These are phyloP conservation scores for Osmerus eperlanus DNA, from an alignment of 2,113 vertebrate genomes.

Conservation along the genomic window DNA sequence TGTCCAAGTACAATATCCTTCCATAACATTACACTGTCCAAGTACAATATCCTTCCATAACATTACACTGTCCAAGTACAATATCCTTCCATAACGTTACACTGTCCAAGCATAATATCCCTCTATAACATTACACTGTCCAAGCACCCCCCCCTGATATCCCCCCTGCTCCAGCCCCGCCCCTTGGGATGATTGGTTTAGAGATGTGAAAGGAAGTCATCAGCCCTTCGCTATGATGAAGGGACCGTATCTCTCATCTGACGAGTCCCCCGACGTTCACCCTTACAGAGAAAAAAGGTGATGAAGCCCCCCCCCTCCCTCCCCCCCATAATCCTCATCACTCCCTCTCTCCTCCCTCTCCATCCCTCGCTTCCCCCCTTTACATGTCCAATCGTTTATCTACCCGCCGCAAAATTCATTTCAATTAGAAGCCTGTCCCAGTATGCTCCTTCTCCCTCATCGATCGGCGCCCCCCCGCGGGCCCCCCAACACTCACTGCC, in stretches of 20 bases:
- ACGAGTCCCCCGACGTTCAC: constrained; percentile 56
- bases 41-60: too few relatives aligned
- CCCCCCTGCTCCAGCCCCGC: too few relatives aligned
- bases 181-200: constrained; percentile 48
- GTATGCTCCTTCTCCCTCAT: constrained; percentile 58
- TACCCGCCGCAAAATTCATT: constrained; percentile 68
- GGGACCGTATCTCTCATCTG: constrained; percentile 57
- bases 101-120: too few relatives aligned
- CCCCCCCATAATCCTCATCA: constrained; percentile 21
- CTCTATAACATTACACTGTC: too few relatives aligned
- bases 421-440: constrained; percentile 64
- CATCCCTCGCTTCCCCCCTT: constrained; percentile 30
- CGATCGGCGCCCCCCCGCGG: constrained; percentile 46
- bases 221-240: constrained; percentile 51
- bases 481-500: neutral
- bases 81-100: too few relatives aligned
- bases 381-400: constrained; percentile 66
- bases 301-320: constrained; percentile 19
- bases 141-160: too few relatives aligned
- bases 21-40: too few relatives aligned
- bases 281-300: constrained; percentile 55
- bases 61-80: too few relatives aligned
- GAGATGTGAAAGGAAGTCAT: constrained; percentile 50
- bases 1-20: too few relatives aligned
- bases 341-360: constrained; percentile 21